phyloP scores from a whole-genome alignment of 2,113 vertebrate species.

The Patagioenas fasciata region DNA sequence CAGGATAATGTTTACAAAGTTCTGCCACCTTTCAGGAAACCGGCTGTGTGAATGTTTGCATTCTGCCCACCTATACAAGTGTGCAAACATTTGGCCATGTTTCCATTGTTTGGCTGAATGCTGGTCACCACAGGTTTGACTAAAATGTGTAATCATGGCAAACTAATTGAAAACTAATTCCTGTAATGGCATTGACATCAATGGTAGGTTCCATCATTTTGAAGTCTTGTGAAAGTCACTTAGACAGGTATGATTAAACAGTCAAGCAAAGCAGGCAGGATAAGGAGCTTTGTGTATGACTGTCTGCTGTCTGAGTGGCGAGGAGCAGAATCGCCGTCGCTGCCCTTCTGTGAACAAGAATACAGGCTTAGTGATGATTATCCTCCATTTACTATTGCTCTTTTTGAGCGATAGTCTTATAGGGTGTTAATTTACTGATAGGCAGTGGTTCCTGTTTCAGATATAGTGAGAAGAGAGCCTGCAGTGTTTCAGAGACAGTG shows the following conservation, averaged over 20 bases:
- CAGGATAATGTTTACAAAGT: background rate
- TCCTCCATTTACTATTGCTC: background rate
- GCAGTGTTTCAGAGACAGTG: background rate
- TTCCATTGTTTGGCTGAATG: background rate
- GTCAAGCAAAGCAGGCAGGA: background rate
- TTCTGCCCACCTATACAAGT: background rate
- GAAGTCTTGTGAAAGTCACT: background rate
- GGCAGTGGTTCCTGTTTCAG: background rate
- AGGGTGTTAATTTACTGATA: background rate
- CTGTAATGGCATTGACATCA: background rate
- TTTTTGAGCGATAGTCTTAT: background rate
- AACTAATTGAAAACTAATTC: background rate
- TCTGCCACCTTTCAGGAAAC: background rate
- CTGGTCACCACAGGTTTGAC: background rate
- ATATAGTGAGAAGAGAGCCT: background rate
- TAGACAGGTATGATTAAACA: background rate
- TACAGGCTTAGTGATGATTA: background rate
- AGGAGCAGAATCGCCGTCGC: background rate
- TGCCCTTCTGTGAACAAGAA: background rate
- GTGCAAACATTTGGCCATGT: background rate
- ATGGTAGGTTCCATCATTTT: background rate
- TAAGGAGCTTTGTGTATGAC: background rate
- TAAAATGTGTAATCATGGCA: background rate
- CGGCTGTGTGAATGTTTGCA: background rate
- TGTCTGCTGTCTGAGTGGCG: background rate